Evolutionary conservation across 2,888 invertebrate genomes (phyloP).

Genomic region (Drosophila merina): DNA sequence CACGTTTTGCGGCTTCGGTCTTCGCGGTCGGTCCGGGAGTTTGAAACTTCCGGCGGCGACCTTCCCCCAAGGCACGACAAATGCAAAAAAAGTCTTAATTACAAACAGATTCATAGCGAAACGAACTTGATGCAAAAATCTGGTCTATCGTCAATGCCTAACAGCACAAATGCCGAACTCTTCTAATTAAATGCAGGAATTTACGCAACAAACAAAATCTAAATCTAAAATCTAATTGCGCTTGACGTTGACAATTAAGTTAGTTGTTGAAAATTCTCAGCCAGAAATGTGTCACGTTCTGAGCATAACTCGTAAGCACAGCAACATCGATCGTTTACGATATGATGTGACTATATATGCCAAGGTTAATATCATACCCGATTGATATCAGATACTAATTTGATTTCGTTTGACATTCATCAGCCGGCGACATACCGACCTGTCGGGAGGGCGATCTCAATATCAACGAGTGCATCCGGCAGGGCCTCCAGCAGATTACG

Average conservation of each 20-base stretch:
- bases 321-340: slow-evolving; percentile 51
- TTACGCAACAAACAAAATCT: slow-evolving; percentile 29
- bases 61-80: slow-evolving; percentile 47
- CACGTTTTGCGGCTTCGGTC: slow-evolving; percentile 41
- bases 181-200: slow-evolving; percentile 53
- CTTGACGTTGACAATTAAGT: slow-evolving; percentile 49
- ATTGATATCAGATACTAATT: slow-evolving; percentile 24
- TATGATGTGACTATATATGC: slow-evolving; percentile 53
- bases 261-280: slow-evolving; percentile 40
- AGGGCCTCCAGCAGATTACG: slow-evolving; percentile 85
- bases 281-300: slow-evolving; percentile 67
- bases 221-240: slow-evolving; percentile 51
- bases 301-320: slow-evolving; percentile 49
- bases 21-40: slow-evolving; percentile 28
- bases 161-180: slow-evolving; percentile 19
- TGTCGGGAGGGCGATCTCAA: slow-evolving; percentile 86
- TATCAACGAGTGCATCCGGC: slow-evolving; percentile 86
- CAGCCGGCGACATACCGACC: slow-evolving; percentile 84
- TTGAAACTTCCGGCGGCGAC: slow-evolving; percentile 61
- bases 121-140: slow-evolving; percentile 58
- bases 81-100: slow-evolving; percentile 59
- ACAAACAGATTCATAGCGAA: slow-evolving; percentile 53
- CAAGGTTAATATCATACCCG: slow-evolving; percentile 48
- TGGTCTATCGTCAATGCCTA: slow-evolving; percentile 32
- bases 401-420: slow-evolving; percentile 21